phyloP scores from a whole-genome alignment of 2,797 vertebrate species.

The Carduelis carduelis region DNA sequence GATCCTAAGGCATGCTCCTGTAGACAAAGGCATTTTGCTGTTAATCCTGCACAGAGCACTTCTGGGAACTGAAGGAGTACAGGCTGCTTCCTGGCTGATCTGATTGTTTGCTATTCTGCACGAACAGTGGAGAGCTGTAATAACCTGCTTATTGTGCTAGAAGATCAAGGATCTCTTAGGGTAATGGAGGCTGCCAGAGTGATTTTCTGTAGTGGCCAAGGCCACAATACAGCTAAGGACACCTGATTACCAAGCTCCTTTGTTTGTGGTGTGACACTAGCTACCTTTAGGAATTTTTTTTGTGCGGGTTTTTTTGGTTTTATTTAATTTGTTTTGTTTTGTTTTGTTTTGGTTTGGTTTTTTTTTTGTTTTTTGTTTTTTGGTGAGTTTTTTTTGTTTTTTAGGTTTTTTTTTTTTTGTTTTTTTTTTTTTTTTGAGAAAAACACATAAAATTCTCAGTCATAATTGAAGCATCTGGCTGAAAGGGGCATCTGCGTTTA shows the following conservation, averaged over 20 bases:
- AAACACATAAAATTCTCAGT: neutral
- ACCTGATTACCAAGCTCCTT: neutral
- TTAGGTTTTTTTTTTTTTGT: too few relatives aligned
- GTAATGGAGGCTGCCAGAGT: neutral
- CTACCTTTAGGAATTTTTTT: neutral
- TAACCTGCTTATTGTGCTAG: neutral
- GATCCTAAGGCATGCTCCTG: neutral
- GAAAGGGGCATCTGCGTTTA: neutral
- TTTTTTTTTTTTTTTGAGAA: neutral
- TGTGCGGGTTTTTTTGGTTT: too few relatives aligned
- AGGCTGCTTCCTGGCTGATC: neutral
- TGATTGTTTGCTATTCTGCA: conserved; percentile 1
- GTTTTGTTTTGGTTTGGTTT: too few relatives aligned
- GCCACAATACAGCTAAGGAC: neutral
- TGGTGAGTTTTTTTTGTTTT: neutral
- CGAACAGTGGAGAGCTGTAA: neutral
- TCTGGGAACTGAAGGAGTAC: neutral
- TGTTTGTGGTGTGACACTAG: neutral
- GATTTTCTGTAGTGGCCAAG: neutral
- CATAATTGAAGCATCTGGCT: neutral
- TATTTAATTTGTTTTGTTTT: too few relatives aligned
- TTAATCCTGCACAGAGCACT: neutral
- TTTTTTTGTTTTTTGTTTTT: too few relatives aligned
- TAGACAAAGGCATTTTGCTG: conserved; percentile 5
- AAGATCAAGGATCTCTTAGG: neutral